Evolutionary conservation across 2,797 vertebrate genomes (phyloP).

Genomic region (Erethizon dorsatum): DNA sequence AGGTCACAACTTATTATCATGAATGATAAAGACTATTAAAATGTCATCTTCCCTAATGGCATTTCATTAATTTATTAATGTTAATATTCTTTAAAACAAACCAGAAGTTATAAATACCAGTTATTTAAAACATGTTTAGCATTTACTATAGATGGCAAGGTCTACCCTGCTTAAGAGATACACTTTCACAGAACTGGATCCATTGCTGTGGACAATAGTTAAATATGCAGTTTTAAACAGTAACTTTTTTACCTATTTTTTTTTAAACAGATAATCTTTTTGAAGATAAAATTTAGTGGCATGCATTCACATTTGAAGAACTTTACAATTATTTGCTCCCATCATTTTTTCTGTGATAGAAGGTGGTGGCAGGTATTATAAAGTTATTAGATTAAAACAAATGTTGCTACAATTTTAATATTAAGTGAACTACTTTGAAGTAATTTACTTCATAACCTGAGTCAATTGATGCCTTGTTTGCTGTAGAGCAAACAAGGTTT

Average conservation of each 20-base stretch:
- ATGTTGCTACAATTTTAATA: slow-evolving; percentile 24
- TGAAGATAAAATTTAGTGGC: not conserved
- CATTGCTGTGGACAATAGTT: not conserved
- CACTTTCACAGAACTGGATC: not conserved
- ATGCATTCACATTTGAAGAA: slow-evolving; percentile 34
- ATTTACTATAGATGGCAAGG: not conserved
- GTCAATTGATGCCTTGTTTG: not conserved
- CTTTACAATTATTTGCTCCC: slow-evolving; percentile 47
- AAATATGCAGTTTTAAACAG: slow-evolving; percentile 45
- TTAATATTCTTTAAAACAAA: slow-evolving; percentile 39
- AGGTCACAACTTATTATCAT: not conserved
- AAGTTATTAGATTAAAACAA: slow-evolving; percentile 24
- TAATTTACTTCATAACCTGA: slow-evolving; percentile 13
- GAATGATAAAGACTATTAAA: slow-evolving; percentile 44
- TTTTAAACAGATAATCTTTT: not conserved
- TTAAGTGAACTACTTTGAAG: slow-evolving; percentile 35
- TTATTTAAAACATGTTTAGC: slow-evolving; percentile 24
- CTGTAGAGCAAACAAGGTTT: not conserved
- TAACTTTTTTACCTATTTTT: not conserved
- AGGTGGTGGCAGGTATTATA: not conserved
- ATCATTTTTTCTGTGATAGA: slow-evolving; percentile 33
- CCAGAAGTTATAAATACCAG: not conserved
- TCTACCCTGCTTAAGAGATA: not conserved
- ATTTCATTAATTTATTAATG: slow-evolving; percentile 56
- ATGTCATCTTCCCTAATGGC: slow-evolving; percentile 1